These are phyloP conservation scores for Channa striata DNA, from an alignment of 2,797 vertebrate species.

Conservation along the genomic window DNA sequence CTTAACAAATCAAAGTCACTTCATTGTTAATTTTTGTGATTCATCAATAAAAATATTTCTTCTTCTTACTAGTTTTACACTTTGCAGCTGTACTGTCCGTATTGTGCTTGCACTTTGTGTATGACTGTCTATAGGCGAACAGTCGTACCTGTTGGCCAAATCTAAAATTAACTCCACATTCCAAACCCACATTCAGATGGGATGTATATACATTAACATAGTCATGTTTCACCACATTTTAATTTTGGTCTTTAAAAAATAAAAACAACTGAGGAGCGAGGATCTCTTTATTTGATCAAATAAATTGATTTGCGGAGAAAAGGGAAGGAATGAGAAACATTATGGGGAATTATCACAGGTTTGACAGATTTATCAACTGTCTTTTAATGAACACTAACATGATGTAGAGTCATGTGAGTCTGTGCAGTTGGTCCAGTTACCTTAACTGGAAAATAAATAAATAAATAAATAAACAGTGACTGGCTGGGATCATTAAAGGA, in stretches of 20 bases:
- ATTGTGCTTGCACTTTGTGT: background rate
- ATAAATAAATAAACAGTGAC: background rate
- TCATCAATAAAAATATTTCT: too few species aligned
- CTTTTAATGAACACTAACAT: conserved; percentile 5
- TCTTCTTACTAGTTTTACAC: background rate
- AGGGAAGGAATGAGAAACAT: background rate
- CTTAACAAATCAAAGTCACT: too few species aligned
- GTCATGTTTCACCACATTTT: conserved; percentile 31
- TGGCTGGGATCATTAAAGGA: background rate
- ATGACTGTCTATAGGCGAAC: background rate
- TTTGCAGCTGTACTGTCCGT: background rate
- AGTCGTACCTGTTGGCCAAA: background rate
- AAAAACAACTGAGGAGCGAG: conserved; percentile 31
- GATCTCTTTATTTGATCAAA: conserved; percentile 61
- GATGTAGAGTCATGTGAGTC: background rate
- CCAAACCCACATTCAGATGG: background rate
- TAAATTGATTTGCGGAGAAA: conserved; percentile 30
- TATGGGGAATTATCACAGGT: too few species aligned
- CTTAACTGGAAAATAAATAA: background rate
- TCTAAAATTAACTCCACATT: background rate
- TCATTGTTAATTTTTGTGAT: too few species aligned
- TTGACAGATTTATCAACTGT: background rate
- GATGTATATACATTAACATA: background rate
- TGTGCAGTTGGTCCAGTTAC: background rate
- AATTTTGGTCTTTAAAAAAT: conserved; percentile 41